Evolutionary conservation across 2,113 vertebrate genomes (phyloP), one percentile per base, ranked within the genome.

Genomic region (Cheirogaleus medius): DNA sequence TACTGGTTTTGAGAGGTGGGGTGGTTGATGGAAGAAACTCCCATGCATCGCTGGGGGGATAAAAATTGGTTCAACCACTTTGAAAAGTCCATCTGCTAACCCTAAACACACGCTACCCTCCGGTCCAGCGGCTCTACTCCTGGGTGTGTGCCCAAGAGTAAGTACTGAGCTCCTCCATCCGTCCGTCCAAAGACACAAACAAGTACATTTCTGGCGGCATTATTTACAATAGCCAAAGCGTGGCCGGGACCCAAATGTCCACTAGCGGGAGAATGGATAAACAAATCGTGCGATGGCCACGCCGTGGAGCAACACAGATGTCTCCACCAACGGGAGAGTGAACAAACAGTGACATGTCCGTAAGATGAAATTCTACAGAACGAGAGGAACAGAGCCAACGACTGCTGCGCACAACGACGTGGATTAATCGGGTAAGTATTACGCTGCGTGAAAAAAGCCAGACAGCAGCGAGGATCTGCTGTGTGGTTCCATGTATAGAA

Each of bases 351-450:
- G 42, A 76, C 63, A 1, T 6, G 2, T 0, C 54, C 60, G 0
- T 21, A 5, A 1, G 34, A 32, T 0, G 49, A n/a, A 39, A n/a
- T 34, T 88, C 73, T 81, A 3, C 54, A 34, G 52, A 39, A 37
- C 14, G 4, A 27, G 71, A 77, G 82, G 7, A 29, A 42, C 63
- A 42, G 47, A 27, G 3, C 18, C 27, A 8, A 9, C 0, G 1
- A 5, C 12, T 1, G 34, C 3, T 1, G 4, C 2, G 25, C 47
- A n/a, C 29, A 3, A 0, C 8, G 25, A 37, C 5, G 0, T 4
- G 32, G 25, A 32, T 14, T 10, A 5, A 20, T 4, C 6, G 54
- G 60, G 1, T 3, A 11, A 39, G 18, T 3, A 0, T 10, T 3
- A 18, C 0, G 0, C 13, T n/a, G 21, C 47, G 44, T 9, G 34